Conservation (phyloP, 2,797 vertebrate species). For the Gallinago stenura region DNA sequence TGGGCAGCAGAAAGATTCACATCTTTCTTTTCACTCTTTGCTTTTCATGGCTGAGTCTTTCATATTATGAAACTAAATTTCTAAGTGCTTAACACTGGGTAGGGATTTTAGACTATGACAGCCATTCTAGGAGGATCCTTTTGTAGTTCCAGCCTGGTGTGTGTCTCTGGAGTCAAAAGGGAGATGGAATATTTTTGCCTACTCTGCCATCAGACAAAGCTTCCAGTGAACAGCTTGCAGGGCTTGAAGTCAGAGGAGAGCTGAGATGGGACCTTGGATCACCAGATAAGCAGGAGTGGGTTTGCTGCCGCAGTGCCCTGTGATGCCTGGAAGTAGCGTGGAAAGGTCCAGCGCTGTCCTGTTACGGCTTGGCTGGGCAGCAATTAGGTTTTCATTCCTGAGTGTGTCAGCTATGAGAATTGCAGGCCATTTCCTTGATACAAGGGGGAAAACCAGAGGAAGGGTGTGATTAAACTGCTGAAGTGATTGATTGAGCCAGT, state of each 20-base stretch:
- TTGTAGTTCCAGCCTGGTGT: not conserved
- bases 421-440: slow-evolving; percentile 14
- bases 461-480: slow-evolving; percentile 40
- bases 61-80: not conserved
- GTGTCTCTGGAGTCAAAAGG: not conserved
- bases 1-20: rapidly evolving
- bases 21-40: not conserved
- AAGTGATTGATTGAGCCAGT: slow-evolving; percentile 26
- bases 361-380: not conserved
- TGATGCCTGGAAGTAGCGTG: not conserved
- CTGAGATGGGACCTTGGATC: not conserved
- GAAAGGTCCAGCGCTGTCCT: not conserved
- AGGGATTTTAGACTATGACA: not conserved
- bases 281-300: not conserved
- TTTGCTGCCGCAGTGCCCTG: not conserved
- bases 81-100: not conserved
- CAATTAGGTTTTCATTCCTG: slow-evolving; percentile 18
- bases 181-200: not conserved
- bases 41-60: not conserved
- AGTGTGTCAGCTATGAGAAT: not conserved
- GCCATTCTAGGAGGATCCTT: not conserved
- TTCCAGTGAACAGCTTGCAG: not conserved
- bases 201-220: not conserved
- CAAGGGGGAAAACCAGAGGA: not conserved
- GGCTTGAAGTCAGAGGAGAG: not conserved